Conservation (phyloP, 2,113 vertebrate genomes). For the Chaetodon auriga region DNA sequence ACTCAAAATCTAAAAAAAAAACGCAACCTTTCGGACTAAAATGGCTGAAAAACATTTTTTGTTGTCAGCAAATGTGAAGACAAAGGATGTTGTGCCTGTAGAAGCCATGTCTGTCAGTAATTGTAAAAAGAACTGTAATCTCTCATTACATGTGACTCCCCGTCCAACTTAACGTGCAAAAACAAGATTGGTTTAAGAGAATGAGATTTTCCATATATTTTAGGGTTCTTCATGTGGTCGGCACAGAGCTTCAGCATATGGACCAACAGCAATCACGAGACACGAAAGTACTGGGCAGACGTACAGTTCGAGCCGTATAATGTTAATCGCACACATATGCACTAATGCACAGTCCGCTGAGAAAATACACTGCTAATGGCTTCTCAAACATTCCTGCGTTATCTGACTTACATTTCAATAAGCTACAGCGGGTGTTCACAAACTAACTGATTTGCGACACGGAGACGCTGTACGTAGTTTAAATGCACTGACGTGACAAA, state of each 20-base stretch:
- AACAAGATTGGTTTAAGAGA: constrained; percentile 1
- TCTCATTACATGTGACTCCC: not conserved
- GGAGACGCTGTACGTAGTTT: not conserved
- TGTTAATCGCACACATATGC: not conserved
- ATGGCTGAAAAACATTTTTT: not conserved
- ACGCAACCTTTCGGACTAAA: not conserved
- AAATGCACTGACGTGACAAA: constrained; percentile 10
- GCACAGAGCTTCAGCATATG: not conserved
- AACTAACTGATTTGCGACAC: not conserved
- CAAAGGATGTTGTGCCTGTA: not conserved
- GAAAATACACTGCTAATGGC: not conserved
- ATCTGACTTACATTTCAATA: not conserved
- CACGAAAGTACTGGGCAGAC: not conserved
- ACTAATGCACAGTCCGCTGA: not conserved
- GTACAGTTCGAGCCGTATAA: not conserved
- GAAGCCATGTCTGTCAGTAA: not conserved
- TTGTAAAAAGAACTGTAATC: not conserved
- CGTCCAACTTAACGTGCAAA: not conserved
- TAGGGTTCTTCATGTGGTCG: not conserved
- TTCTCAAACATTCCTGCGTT: not conserved
- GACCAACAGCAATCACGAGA: not conserved
- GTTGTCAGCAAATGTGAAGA: not conserved
- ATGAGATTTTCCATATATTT: constrained; percentile 16
- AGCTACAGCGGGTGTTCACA: not conserved
- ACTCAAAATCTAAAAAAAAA: not conserved